A percentile compares a stretch with the other conserved stretches of the same genome.
These are phyloP conservation scores for Heliconius hewitsoni DNA, from an alignment of 1,140 invertebrate genomes.

Conservation along the genomic window DNA sequence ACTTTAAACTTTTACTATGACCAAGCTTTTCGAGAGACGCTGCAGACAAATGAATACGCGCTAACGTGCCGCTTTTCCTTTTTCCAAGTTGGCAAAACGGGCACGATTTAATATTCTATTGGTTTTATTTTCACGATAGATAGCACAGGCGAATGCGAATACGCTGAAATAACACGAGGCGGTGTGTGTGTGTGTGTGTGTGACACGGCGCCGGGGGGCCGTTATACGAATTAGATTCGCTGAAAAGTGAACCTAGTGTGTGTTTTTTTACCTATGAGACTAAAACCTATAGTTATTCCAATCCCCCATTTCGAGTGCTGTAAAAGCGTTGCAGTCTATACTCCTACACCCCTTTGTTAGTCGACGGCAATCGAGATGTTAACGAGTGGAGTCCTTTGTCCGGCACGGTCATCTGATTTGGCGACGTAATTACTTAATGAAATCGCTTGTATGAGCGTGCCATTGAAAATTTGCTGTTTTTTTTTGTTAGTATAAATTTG, in stretches of 20 bases:
- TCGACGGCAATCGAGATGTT: slow-evolving; percentile 33
- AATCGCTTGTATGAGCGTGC: background rate
- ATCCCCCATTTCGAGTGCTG: slow-evolving; percentile 13
- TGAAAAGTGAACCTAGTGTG: slow-evolving; percentile 22
- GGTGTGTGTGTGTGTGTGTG: slow-evolving; percentile 31
- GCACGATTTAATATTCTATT: slow-evolving; percentile 37
- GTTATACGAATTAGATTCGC: slow-evolving; percentile 30
- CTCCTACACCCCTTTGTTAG: slow-evolving; percentile 30
- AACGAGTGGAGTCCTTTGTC: slow-evolving; percentile 34
- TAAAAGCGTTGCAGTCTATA: slow-evolving; percentile 23
- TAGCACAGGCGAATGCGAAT: slow-evolving; percentile 29
- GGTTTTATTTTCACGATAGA: slow-evolving; percentile 37
- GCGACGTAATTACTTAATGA: slow-evolving; percentile 20
- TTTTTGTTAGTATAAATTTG: background rate
- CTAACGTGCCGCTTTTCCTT: slow-evolving; percentile 22
- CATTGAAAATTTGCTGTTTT: background rate
- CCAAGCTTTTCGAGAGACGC: slow-evolving; percentile 13
- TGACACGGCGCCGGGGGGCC: slow-evolving; percentile 33
- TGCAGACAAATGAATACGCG: slow-evolving; percentile 24
- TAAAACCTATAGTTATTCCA: slow-evolving; percentile 13
- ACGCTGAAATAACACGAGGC: slow-evolving; percentile 31
- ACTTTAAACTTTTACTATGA: slow-evolving; percentile 5
- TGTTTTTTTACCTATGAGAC: slow-evolving; percentile 5
- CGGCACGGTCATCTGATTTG: slow-evolving; percentile 26
- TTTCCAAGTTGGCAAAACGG: slow-evolving; percentile 28